A percentile compares a stretch with the other conserved stretches of the same genome.
Conservation (phyloP, 2,888 invertebrate genomes). For the Busseola fusca region DNA sequence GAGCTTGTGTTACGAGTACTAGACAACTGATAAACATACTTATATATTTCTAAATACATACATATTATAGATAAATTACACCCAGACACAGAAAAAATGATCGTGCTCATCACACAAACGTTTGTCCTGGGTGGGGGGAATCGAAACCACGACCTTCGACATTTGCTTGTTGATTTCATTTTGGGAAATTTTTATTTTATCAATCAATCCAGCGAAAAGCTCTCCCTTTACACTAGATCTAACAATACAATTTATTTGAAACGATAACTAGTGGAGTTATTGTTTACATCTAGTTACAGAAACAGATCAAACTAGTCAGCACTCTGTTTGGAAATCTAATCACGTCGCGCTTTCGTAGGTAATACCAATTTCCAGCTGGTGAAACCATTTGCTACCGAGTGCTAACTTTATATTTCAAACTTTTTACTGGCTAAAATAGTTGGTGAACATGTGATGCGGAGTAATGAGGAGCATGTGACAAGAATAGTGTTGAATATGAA, state of each 20-base stretch:
- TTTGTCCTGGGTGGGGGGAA: too few species aligned
- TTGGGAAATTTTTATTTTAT: background rate
- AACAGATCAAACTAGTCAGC: background rate
- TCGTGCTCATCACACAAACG: too few species aligned
- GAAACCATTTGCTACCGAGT: background rate
- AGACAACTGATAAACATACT: too few species aligned
- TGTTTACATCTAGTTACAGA: background rate
- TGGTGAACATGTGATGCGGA: conserved; percentile 14
- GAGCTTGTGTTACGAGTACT: too few species aligned
- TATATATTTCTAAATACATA: too few species aligned
- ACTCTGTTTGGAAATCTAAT: conserved; percentile 16
- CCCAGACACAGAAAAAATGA: too few species aligned
- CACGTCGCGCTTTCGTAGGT: background rate
- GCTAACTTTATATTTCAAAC: conserved; percentile 10
- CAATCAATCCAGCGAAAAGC: background rate
- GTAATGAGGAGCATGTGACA: conserved; percentile 18
- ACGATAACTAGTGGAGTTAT: background rate
- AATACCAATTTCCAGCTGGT: conserved; percentile 5
- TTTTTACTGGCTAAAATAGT: conserved; percentile 3
- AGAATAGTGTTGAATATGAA: conserved; percentile 9
- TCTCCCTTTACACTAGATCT: background rate
- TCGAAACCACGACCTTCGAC: too few species aligned
- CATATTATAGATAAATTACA: too few species aligned
- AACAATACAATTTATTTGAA: background rate
- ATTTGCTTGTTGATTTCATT: too few species aligned